A percentile compares a stretch with the other conserved stretches of the same genome.
phyloP scores from a whole-genome alignment of 2,113 vertebrate species.

The Misgurnus anguillicaudatus region DNA sequence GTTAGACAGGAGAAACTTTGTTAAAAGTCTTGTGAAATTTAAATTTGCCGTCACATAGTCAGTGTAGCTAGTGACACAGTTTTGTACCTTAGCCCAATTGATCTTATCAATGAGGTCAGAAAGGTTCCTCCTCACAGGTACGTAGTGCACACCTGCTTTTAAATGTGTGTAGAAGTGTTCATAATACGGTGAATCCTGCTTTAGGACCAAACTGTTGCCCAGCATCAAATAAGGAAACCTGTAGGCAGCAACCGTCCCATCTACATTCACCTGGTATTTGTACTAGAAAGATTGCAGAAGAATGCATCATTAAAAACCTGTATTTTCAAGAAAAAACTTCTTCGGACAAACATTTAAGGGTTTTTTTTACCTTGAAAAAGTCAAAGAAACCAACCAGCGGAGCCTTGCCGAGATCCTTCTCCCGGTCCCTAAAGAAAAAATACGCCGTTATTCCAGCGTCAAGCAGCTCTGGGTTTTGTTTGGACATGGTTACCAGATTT shows the following conservation, averaged over 20 bases:
- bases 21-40: background rate
- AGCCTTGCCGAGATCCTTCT: constrained; percentile 84
- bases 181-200: constrained; percentile 89
- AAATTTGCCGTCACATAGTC: background rate
- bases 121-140: constrained; percentile 83
- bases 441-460: constrained; percentile 93
- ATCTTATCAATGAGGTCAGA: constrained; percentile 87
- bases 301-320: too few species aligned
- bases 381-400: constrained; percentile 91
- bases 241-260: constrained; percentile 92
- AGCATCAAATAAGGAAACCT: constrained; percentile 91
- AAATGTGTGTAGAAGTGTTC: constrained; percentile 87
- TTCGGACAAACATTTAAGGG: background rate
- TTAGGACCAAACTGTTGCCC: constrained; percentile 89
- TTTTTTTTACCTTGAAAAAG: constrained; percentile 87
- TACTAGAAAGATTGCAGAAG: constrained; percentile 68
- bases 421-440: constrained; percentile 93
- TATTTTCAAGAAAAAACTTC: too few species aligned
- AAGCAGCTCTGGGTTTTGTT: constrained; percentile 82
- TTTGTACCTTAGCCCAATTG: constrained; percentile 83
- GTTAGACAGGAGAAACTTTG: constrained; percentile 22
- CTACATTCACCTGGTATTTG: constrained; percentile 93
- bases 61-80: background rate
- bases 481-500: constrained; percentile 81
- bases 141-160: constrained; percentile 81